A percentile compares a stretch with the other conserved stretches of the same genome.
phyloP scores from a whole-genome alignment of 2,797 vertebrate species.

The Hippopotamyrus pictus region DNA sequence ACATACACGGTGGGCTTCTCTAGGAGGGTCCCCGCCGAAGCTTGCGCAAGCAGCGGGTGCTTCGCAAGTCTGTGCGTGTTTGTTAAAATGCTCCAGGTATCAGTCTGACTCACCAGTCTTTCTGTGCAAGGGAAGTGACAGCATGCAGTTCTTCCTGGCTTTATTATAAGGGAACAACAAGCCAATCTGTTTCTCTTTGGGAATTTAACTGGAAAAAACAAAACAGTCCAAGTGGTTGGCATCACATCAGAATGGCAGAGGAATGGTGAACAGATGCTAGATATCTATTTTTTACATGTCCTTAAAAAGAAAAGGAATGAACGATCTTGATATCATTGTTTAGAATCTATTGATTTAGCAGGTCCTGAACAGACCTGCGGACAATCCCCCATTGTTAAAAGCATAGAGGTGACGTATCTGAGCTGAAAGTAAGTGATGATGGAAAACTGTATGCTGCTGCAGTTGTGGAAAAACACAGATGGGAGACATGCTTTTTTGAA shows the following conservation, averaged over 20 bases:
- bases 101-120: background rate
- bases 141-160: background rate
- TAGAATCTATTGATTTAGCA: background rate
- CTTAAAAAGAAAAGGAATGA: background rate
- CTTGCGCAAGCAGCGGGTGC: background rate
- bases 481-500: background rate
- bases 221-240: background rate
- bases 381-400: background rate
- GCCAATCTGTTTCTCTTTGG: background rate
- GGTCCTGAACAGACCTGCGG: background rate
- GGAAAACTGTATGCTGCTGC: background rate
- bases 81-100: background rate
- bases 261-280: background rate
- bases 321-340: background rate
- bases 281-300: background rate
- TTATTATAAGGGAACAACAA: background rate
- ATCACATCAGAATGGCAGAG: background rate
- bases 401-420: background rate
- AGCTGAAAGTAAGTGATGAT: background rate
- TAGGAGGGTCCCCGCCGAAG: background rate
- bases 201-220: background rate
- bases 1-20: background rate
- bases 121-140: background rate
- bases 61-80: background rate
- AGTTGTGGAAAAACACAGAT: background rate